Evolutionary conservation across 2,888 invertebrate genomes (phyloP), one percentile per base, ranked within the genome.

Genomic region (Ornithoptera priamus): DNA sequence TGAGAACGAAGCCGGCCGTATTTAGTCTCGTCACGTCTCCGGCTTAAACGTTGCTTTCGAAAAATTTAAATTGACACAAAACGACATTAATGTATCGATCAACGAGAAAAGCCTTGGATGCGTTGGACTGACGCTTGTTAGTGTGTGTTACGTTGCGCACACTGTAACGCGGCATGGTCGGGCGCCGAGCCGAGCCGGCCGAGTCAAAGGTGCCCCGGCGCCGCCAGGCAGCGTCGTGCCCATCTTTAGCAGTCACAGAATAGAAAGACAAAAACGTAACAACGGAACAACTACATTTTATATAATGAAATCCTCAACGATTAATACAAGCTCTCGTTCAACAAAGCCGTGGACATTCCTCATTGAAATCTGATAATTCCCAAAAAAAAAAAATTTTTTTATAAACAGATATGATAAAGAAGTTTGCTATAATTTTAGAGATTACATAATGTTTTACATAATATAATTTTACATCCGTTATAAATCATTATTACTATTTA

Each of bases 1-100:
- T 88, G 73, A 71, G 79, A 88, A 88, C 76, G 69, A 72, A 68
- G 74, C 69, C 74, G 71, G 36, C 22, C 71, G 75, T 75, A 75
- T 75, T 76, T 75, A 90, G 83, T 87, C 86, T 70, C 72, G 73
- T 85, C 90, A 90, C 88, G 89, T 90, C 72, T 73, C 74, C 75
- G 75, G 76, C 74, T 72, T 75, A 78, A 82, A 87, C 82, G 84
- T 81, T 84, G 80, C 85, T 89, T 90, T 88, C 85, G 70, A 86
- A 87, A 87, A 87, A 84, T 84, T 88, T 85, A 86, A 86, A 86
- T 86, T 86, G 85, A 85, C 85, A 82, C 80, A 85, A 86, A 87
- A 83, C 76, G 84, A 86, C 88, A 87, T 85, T 88, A 89, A 88
- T 88, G 86, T 87, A 83, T 80, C 80, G 78, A 80, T 79, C 78